Percentiles rank a stretch among this genome's conserved stretches.
phyloP scores from a whole-genome alignment of 2,888 invertebrate species.

The Chrysolina americana region DNA sequence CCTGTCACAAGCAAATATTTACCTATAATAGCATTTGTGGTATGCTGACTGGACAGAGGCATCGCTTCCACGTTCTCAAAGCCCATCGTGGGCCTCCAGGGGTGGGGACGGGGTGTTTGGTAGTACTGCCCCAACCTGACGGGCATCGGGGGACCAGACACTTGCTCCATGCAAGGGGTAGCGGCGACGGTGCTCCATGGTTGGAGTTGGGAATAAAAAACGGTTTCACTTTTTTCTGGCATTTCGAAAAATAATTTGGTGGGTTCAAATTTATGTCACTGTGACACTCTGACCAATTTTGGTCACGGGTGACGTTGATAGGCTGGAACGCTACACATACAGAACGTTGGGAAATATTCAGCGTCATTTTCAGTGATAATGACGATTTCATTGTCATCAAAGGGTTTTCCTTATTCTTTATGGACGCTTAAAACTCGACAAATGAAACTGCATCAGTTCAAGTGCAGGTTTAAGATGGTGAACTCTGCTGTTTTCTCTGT shows the following conservation, averaged over 20 bases:
- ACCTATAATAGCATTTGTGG: slow-evolving; percentile 79
- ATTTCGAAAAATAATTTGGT: neutral
- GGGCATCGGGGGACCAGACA: slow-evolving; percentile 75
- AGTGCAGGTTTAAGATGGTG: no score
- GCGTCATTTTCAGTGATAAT: no score
- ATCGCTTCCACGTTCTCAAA: slow-evolving; percentile 84
- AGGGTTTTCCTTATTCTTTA: no score
- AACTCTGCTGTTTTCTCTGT: no score
- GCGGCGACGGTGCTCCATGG: slow-evolving; percentile 74
- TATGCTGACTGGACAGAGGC: slow-evolving; percentile 81
- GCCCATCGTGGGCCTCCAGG: slow-evolving; percentile 85
- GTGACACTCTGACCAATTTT: neutral
- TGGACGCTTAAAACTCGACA: no score
- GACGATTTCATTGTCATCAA: no score
- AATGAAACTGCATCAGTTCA: no score
- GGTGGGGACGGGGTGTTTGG: slow-evolving; percentile 82
- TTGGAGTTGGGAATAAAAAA: slow-evolving; percentile 75
- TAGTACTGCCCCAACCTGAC: slow-evolving; percentile 79
- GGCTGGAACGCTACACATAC: no score
- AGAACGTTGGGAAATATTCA: no score
- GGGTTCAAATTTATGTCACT: neutral
- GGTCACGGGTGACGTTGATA: neutral
- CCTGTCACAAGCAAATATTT: neutral
- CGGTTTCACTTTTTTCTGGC: neutral
- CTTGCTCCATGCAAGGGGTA: slow-evolving; percentile 77